phyloP scores from a whole-genome alignment of 2,888 invertebrate species.

The Synanthedon myopaeformis region DNA sequence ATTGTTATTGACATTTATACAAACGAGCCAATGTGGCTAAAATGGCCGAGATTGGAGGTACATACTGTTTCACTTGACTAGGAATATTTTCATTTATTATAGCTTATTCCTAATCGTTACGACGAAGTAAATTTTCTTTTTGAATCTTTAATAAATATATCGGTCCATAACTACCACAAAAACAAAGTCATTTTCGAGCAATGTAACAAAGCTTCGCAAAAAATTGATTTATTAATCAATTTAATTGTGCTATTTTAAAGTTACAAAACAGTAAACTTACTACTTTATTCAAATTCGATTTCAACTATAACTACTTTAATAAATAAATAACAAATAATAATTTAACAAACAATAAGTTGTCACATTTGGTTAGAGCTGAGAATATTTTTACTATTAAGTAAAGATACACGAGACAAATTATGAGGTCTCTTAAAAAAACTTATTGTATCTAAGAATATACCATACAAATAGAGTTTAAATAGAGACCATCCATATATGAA shows the following conservation, averaged over 20 bases:
- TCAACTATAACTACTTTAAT: neutral
- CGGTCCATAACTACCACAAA: too few species aligned
- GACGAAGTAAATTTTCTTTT: too few species aligned
- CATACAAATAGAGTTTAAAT: constrained; percentile 43
- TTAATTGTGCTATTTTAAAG: neutral
- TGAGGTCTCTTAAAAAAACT: constrained; percentile 8
- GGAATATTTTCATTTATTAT: neutral
- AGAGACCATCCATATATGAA: constrained; percentile 47
- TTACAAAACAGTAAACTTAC: neutral
- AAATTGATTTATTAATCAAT: neutral
- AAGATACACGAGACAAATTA: neutral
- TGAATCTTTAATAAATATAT: too few species aligned
- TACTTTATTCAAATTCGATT: neutral
- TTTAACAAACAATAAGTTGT: neutral
- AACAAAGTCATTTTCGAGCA: too few species aligned
- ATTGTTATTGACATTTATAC: neutral
- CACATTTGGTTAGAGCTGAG: neutral
- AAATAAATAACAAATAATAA: neutral
- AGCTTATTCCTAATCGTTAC: neutral
- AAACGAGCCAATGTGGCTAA: neutral
- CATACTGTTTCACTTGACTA: neutral
- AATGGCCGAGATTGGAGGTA: neutral
- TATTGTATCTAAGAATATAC: constrained; percentile 33
- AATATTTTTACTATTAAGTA: neutral
- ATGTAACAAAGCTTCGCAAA: neutral